Evolutionary conservation across 2,797 vertebrate genomes (phyloP).

Genomic region (Prunella strophiata): DNA sequence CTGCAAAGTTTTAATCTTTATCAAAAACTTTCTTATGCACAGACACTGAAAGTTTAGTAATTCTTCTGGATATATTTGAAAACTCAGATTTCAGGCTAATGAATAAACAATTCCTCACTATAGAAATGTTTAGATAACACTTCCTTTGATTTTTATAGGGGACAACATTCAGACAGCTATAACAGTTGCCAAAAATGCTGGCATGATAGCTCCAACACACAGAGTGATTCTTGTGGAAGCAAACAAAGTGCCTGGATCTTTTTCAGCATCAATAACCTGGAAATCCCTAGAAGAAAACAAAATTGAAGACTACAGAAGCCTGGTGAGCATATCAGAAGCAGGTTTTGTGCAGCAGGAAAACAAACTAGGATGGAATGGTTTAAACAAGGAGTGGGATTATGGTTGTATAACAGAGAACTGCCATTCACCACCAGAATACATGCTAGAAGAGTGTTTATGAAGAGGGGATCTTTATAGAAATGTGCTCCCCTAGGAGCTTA

Average conservation of each 20-base stretch:
- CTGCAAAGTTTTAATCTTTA: not conserved
- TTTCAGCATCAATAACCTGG: slow-evolving; percentile 76
- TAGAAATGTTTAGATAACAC: not conserved
- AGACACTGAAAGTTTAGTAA: not conserved
- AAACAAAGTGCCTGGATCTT: slow-evolving; percentile 35
- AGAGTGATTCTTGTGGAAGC: slow-evolving; percentile 78
- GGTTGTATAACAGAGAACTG: not conserved
- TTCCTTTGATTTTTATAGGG: slow-evolving; percentile 59
- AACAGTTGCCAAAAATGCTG: slow-evolving; percentile 79
- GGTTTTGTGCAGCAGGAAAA: not conserved
- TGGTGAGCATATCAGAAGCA: slow-evolving; percentile 51
- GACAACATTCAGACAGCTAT: slow-evolving; percentile 83
- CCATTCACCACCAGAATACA: not conserved
- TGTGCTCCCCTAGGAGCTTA: not conserved
- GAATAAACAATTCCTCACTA: not conserved
- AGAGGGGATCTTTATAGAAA: not conserved
- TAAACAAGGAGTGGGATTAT: not conserved
- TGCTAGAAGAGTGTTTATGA: not conserved
- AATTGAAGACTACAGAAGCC: not conserved
- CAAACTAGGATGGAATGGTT: not conserved
- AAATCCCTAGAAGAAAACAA: slow-evolving; percentile 64
- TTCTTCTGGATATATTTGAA: not conserved
- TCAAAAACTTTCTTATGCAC: not conserved
- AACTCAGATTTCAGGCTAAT: not conserved
- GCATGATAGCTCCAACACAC: slow-evolving; percentile 74